Evolutionary conservation across 2,113 vertebrate genomes (phyloP), one percentile per base, ranked within the genome.

Genomic region (Eulacestoma nigropectus): DNA sequence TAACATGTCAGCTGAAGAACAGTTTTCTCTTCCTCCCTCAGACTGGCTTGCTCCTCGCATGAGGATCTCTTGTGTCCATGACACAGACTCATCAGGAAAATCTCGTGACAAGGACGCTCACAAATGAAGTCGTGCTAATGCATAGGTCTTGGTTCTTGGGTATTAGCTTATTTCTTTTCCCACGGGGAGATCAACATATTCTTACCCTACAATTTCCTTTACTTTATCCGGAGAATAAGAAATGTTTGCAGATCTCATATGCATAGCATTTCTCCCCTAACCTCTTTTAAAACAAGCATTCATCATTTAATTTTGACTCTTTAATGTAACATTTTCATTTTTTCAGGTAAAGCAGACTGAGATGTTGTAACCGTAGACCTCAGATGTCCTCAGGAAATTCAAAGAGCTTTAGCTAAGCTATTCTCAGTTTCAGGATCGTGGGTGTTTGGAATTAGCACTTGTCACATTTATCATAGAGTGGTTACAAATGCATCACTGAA

Each of bases 361-460:
- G 56, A 33, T 73, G 20, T 30, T 84, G 11, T 57, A 96, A 92
- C 60, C 46, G 18, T 46, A 95, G 87, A 82, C 84, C 83, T 97
- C 60, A 89, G 80, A 81, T 84, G 74, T 94, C 85, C 76, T 91
- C 70, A 86, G 59, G 55, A 97, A 91, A 95, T 81, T 89, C 49
- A 47, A 91, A 90, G 47, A 64, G 59, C 81, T 93, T 92, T 56
- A 93, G 53, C 33, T 70, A 92, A 95, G 55, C 56, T 93, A 46
- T 95, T 95, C 70, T 90, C 93, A 94, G 84, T 90, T 96, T 96
- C 91, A 93, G 7, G 79, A 91, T 64, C 0, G 74, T 93, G 80
- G 90, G 77, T 85, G 87, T 92, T 92, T 75, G 62, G 80, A 97
- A 97, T 96, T 95, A 95, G 75, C 93, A 93, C 93, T 92, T 96